These are phyloP conservation scores for Gastrophryne carolinensis DNA, from an alignment of 2,797 vertebrate species.

Conservation along the genomic window DNA sequence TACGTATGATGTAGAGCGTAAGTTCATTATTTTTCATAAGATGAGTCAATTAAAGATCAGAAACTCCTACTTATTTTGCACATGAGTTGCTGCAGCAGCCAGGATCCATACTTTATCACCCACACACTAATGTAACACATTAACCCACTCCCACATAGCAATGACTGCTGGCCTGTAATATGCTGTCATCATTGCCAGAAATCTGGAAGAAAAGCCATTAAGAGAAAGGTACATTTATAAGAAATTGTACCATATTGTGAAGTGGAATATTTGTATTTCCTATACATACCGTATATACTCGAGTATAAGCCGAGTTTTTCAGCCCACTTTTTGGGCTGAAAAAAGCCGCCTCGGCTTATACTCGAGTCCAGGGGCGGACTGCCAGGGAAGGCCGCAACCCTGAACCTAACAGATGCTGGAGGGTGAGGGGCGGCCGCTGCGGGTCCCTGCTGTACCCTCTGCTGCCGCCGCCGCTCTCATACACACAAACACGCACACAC, in stretches of 20 bases:
- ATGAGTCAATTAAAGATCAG: constrained; percentile 9
- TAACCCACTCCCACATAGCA: background rate
- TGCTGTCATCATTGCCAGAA: background rate
- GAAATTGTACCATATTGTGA: background rate
- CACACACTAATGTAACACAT: background rate
- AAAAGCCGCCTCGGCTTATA: too few relatives aligned
- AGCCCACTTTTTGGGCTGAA: too few relatives aligned
- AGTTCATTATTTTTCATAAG: background rate
- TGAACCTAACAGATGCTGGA: too few relatives aligned
- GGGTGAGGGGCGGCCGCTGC: too few relatives aligned
- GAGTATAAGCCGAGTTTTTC: too few relatives aligned
- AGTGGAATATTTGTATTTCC: too few relatives aligned
- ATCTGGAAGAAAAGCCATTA: background rate
- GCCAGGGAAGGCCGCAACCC: too few relatives aligned
- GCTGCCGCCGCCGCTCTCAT: too few relatives aligned
- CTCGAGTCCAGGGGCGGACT: too few relatives aligned
- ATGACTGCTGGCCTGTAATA: background rate
- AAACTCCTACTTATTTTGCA: background rate
- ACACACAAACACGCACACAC: too few relatives aligned
- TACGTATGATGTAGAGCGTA: background rate
- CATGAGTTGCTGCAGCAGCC: background rate
- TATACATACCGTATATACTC: too few relatives aligned
- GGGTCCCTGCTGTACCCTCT: too few relatives aligned
- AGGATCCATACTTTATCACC: background rate
- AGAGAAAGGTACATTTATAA: background rate